Conservation (phyloP, 2,113 vertebrate genomes). For the Cryptotis parvus region DNA sequence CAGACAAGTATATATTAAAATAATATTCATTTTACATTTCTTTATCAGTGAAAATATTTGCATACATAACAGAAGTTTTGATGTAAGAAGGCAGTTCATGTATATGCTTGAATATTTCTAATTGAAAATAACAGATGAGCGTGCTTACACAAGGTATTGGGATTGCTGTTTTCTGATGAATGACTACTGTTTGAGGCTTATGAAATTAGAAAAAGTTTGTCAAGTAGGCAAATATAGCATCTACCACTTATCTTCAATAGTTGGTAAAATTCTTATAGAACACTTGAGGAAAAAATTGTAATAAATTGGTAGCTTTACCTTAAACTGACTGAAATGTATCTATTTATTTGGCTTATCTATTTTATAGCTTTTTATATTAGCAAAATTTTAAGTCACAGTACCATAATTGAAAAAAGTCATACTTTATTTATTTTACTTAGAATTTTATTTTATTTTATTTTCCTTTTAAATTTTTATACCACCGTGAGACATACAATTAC, state of each 20-base stretch:
- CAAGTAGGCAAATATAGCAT: background rate
- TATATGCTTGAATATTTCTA: background rate
- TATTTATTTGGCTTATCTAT: background rate
- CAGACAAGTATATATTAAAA: background rate
- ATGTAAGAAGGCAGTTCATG: background rate
- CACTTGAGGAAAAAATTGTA: background rate
- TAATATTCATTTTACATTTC: conserved; percentile 21
- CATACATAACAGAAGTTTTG: background rate
- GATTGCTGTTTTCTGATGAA: background rate
- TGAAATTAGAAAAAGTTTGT: background rate
- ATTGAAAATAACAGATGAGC: background rate
- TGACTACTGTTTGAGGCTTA: background rate
- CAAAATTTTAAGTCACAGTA: no score
- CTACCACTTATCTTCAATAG: background rate
- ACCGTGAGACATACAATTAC: no score
- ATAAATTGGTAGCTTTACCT: background rate
- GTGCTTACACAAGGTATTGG: background rate
- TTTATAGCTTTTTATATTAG: no score
- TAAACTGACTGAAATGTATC: background rate
- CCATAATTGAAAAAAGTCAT: background rate
- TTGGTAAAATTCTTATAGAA: background rate
- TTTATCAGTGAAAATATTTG: background rate
- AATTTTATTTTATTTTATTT: no score
- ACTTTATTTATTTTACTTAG: background rate
- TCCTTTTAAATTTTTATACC: no score